Conservation (phyloP, 2,113 vertebrate species). For the Zosterops borbonicus region DNA sequence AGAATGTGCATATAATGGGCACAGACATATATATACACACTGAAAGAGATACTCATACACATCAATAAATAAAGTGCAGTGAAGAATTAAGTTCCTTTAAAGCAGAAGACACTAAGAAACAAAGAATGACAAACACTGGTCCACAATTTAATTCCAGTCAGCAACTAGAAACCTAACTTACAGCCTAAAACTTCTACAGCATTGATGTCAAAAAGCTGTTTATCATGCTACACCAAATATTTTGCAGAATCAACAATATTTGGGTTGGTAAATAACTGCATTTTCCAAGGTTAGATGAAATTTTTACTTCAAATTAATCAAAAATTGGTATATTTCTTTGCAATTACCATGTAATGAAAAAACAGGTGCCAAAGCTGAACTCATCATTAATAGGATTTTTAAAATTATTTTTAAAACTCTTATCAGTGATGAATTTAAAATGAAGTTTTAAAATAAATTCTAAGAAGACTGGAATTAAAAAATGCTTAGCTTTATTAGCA, state of each 20-base stretch:
- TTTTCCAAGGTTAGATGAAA: not conserved
- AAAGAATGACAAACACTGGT: not conserved
- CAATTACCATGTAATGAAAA: not conserved
- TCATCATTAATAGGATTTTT: not conserved
- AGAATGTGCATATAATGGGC: not conserved
- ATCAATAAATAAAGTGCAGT: not conserved
- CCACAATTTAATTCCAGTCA: not conserved
- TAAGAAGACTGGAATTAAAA: not conserved
- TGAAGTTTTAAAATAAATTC: not conserved
- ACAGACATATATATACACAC: accelerated
- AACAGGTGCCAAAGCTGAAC: not conserved
- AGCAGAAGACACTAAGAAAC: not conserved
- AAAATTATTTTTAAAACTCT: not conserved
- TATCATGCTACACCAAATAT: not conserved
- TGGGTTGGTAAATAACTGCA: not conserved
- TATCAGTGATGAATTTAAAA: not conserved
- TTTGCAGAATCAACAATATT: not conserved
- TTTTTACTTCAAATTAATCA: not conserved
- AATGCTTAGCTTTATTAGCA: not conserved
- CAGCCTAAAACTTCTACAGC: not conserved
- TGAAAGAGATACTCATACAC: not conserved
- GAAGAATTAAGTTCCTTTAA: not conserved
- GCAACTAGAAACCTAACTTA: not conserved
- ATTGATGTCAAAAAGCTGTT: not conserved
- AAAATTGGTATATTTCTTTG: not conserved